phyloP scores from a whole-genome alignment of 2,797 vertebrate species.

The Buceros bicornis region DNA sequence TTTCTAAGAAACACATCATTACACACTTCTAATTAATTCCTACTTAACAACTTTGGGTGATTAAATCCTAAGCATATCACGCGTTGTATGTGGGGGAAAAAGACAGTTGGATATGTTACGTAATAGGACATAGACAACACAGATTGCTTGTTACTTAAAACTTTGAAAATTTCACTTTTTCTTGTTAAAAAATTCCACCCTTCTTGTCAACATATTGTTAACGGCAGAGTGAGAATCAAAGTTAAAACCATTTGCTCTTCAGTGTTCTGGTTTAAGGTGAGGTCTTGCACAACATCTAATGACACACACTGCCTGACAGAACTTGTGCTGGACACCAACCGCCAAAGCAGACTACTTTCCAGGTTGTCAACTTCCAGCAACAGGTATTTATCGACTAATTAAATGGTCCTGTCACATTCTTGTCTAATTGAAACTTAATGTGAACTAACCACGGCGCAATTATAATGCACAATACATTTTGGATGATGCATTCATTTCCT shows the following conservation, averaged over 20 bases:
- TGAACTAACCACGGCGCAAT: slow-evolving; percentile 40
- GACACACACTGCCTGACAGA: slow-evolving; percentile 70
- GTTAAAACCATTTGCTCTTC: slow-evolving; percentile 6
- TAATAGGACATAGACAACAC: slow-evolving; percentile 6
- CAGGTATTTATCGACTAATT: slow-evolving; percentile 80
- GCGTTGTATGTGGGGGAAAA: not conserved
- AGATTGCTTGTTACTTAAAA: slow-evolving; percentile 22
- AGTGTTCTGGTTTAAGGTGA: slow-evolving; percentile 43
- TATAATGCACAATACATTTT: not conserved
- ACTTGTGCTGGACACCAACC: slow-evolving; percentile 68
- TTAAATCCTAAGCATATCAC: slow-evolving; percentile 32
- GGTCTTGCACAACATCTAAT: slow-evolving; percentile 54
- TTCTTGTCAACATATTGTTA: slow-evolving; percentile 41
- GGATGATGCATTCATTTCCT: not conserved
- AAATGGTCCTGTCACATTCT: slow-evolving; percentile 80
- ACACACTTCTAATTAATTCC: slow-evolving; percentile 43
- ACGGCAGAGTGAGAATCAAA: slow-evolving; percentile 49
- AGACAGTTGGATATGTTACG: slow-evolving; percentile 5
- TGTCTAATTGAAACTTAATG: slow-evolving; percentile 59
- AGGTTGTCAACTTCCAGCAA: slow-evolving; percentile 74
- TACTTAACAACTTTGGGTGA: slow-evolving; percentile 27
- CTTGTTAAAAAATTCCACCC: slow-evolving; percentile 37
- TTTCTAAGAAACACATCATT: slow-evolving; percentile 39
- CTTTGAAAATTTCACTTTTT: slow-evolving; percentile 22
- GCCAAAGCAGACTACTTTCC: slow-evolving; percentile 80